A percentile compares a stretch with the other conserved stretches of the same genome.
phyloP scores from a whole-genome alignment of 2,888 invertebrate species.

The Saturnia japonica region DNA sequence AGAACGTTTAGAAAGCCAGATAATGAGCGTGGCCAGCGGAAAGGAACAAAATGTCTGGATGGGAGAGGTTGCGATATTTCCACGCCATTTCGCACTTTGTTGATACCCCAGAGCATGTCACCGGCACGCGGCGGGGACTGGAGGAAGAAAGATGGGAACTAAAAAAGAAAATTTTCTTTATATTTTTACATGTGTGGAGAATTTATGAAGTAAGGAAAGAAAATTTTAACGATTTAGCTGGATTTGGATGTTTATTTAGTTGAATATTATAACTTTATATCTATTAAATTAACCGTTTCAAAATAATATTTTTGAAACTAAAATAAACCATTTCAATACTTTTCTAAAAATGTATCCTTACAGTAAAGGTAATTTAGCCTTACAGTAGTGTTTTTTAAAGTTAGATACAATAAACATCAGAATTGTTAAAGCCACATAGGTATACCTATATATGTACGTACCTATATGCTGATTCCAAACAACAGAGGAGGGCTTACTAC shows the following conservation, averaged over 20 bases:
- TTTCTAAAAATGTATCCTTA: too few species aligned
- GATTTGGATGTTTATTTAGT: not conserved
- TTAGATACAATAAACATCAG: too few species aligned
- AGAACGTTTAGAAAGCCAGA: slow-evolving; percentile 68
- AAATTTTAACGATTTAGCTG: not conserved
- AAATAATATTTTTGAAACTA: too few species aligned
- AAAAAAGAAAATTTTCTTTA: slow-evolving; percentile 20
- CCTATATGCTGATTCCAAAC: too few species aligned
- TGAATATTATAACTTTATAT: not conserved
- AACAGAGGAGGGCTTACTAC: too few species aligned
- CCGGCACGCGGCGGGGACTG: slow-evolving; percentile 51
- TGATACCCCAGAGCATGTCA: slow-evolving; percentile 71
- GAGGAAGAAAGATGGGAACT: slow-evolving; percentile 38
- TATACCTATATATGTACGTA: too few species aligned
- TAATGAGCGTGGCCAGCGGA: slow-evolving; percentile 75
- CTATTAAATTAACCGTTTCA: too few species aligned
- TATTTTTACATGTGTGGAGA: slow-evolving; percentile 17
- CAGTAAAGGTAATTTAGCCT: too few species aligned
- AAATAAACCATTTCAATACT: too few species aligned
- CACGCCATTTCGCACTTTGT: slow-evolving; percentile 77
- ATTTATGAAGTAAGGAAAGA: not conserved
- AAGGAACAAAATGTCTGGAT: slow-evolving; percentile 72
- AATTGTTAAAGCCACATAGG: too few species aligned
- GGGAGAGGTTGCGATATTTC: slow-evolving; percentile 75
- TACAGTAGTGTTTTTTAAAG: too few species aligned